Conservation (phyloP, 2,113 vertebrate genomes). For the Camelus dromedarius region DNA sequence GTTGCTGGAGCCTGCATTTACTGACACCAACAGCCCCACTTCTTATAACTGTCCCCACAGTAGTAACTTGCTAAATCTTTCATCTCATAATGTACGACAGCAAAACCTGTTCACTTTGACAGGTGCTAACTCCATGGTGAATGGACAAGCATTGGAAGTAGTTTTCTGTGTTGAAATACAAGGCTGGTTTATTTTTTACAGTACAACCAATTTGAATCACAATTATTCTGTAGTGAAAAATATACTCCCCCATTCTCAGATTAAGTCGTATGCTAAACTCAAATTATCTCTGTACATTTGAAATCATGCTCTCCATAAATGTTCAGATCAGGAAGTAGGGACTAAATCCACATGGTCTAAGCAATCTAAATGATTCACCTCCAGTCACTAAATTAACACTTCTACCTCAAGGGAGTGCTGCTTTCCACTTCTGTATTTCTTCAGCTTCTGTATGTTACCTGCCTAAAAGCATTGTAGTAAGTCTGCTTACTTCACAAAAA, state of each 20-base stretch:
- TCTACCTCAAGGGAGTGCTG: background rate
- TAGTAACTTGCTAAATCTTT: background rate
- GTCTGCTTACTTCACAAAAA: slow-evolving; percentile 40
- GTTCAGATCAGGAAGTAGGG: background rate
- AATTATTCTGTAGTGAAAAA: background rate
- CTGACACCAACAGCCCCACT: fast-evolving
- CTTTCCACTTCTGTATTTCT: background rate
- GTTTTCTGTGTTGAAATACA: background rate
- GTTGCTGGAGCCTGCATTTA: background rate
- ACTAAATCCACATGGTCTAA: background rate
- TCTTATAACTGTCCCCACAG: background rate
- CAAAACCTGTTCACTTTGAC: slow-evolving; percentile 16
- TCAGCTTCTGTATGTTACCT: background rate
- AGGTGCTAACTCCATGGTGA: background rate
- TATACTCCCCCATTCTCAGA: background rate
- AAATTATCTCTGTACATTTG: slow-evolving; percentile 3
- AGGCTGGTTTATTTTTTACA: background rate
- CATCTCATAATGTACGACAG: background rate
- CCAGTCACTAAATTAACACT: background rate
- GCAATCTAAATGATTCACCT: background rate
- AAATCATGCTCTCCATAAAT: background rate
- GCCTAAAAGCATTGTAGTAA: background rate
- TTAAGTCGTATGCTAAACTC: background rate
- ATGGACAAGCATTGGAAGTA: background rate
- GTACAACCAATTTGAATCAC: background rate